Conservation (phyloP, 2,888 invertebrate genomes). For the Tortrix viridana region DNA sequence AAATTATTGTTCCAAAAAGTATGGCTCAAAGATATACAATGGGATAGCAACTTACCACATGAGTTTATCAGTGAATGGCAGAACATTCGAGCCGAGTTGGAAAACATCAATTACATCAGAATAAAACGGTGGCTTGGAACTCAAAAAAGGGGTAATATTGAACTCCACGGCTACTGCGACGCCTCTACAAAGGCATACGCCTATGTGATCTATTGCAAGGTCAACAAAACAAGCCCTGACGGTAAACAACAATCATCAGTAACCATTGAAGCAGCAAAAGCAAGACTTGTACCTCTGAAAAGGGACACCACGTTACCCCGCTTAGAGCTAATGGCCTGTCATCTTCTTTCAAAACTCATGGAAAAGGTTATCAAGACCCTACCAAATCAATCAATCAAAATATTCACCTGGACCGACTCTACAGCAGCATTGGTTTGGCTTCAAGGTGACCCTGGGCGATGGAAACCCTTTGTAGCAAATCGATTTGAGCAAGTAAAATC, state of each 20-base stretch:
- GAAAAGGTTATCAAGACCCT: not conserved
- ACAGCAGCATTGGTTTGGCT: slow-evolving; percentile 35
- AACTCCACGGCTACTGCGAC: not conserved
- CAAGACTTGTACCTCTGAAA: not conserved
- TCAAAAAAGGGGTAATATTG: not conserved
- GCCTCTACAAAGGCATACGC: not conserved
- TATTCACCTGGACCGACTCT: slow-evolving; percentile 38
- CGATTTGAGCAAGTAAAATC: slow-evolving; percentile 30
- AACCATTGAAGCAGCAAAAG: not conserved
- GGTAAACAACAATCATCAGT: not conserved
- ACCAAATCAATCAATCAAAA: slow-evolving; percentile 10
- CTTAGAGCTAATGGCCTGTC: not conserved
- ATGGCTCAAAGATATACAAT: slow-evolving; percentile 1
- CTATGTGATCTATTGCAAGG: not conserved
- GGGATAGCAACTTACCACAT: not conserved
- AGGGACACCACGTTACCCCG: not conserved
- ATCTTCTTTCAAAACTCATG: not conserved
- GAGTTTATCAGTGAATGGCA: not conserved
- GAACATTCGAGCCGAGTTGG: not conserved
- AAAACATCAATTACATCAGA: not conserved
- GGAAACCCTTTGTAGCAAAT: slow-evolving; percentile 43
- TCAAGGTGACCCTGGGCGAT: slow-evolving; percentile 36
- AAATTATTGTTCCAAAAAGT: slow-evolving; percentile 28
- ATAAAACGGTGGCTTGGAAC: not conserved
- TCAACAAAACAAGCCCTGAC: not conserved